Conservation (phyloP, 2,888 invertebrate species). For the Coenonympha glycerion region DNA sequence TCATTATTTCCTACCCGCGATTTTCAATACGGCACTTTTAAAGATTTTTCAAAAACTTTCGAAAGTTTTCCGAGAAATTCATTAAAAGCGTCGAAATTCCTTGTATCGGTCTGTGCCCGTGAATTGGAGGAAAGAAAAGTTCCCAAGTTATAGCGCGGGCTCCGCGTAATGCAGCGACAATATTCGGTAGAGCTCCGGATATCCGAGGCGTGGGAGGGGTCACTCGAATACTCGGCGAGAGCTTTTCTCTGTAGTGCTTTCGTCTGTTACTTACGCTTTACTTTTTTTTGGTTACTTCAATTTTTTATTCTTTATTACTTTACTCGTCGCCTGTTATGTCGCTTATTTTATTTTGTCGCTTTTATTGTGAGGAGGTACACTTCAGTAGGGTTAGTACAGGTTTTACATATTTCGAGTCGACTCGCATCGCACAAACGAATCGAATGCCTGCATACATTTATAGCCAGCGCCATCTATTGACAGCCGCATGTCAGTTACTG, state of each 20-base stretch:
- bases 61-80: neutral
- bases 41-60: neutral
- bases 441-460: too few relatives aligned
- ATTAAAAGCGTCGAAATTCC: neutral
- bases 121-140: constrained; percentile 10
- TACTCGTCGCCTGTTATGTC: too few relatives aligned
- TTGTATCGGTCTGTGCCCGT: neutral
- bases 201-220: neutral
- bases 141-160: constrained; percentile 1
- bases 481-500: too few relatives aligned
- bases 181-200: constrained; percentile 8
- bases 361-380: too few relatives aligned
- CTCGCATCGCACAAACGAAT: too few relatives aligned
- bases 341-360: too few relatives aligned
- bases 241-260: constrained; percentile 18
- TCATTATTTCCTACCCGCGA: too few relatives aligned
- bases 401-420: too few relatives aligned
- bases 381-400: too few relatives aligned
- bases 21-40: neutral
- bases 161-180: constrained; percentile 13
- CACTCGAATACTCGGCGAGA: constrained; percentile 3
- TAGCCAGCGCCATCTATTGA: too few relatives aligned
- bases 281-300: constrained; percentile 4
- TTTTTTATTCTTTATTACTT: constrained; percentile 2
- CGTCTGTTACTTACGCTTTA: constrained; percentile 8